These are phyloP conservation scores for Phymorhynchus buccinoides DNA, from an alignment of 1,140 invertebrate genomes.

Conservation along the genomic window DNA sequence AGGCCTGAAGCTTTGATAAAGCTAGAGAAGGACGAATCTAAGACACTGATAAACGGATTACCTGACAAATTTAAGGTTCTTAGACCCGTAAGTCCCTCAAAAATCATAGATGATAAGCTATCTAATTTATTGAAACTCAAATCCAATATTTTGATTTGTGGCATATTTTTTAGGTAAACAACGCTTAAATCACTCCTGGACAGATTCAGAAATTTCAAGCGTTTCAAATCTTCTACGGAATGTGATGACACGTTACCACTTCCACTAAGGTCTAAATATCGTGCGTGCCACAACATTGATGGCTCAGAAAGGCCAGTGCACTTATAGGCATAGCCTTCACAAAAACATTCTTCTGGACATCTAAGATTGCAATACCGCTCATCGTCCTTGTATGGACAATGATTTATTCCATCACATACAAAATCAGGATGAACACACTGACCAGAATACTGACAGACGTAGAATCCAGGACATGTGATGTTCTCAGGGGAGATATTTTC, in stretches of 20 bases:
- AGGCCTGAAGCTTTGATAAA: conserved; percentile 31
- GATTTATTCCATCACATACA: conserved; percentile 35
- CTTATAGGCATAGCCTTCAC: conserved; percentile 28
- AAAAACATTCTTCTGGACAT: conserved; percentile 29
- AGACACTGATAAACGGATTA: conserved; percentile 37
- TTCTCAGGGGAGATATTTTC: not conserved
- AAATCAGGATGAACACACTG: conserved; percentile 22
- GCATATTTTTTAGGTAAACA: not conserved
- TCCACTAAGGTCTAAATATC: conserved; percentile 23
- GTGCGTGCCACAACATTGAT: not conserved
- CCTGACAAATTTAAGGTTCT: conserved; percentile 33
- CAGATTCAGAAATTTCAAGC: conserved; percentile 27
- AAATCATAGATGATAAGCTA: conserved; percentile 10
- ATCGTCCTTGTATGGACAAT: conserved; percentile 40
- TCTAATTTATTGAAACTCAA: conserved; percentile 23
- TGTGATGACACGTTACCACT: not conserved
- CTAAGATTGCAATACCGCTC: conserved; percentile 30
- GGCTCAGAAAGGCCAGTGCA: not conserved
- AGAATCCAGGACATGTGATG: not conserved
- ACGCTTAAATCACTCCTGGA: conserved; percentile 4
- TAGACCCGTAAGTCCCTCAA: not conserved
- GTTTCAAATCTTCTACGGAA: not conserved
- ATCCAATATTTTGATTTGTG: conserved; percentile 30
- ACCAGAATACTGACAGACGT: conserved; percentile 19
- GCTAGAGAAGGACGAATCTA: conserved; percentile 38